Conservation (phyloP, 1,140 invertebrate species). For the Rhizoglyphus robini region DNA sequence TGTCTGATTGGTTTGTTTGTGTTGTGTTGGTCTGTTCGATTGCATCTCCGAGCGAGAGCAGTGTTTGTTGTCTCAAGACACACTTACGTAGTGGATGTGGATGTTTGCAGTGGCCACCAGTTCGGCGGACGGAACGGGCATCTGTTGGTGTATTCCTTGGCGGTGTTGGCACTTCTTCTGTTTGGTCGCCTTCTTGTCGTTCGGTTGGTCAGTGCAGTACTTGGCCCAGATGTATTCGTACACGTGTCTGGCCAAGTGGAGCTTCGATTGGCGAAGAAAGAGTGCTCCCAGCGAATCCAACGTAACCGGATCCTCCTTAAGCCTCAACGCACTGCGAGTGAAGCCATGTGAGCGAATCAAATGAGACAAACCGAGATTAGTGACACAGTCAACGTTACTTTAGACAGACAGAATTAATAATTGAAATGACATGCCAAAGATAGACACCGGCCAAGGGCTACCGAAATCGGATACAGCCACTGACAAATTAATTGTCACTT, state of each 20-base stretch:
- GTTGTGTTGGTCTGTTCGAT: no score
- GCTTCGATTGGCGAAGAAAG: background rate
- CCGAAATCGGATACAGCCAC: no score
- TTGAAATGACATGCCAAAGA: no score
- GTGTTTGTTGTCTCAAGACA: no score
- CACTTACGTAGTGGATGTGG: background rate
- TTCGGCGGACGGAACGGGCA: background rate
- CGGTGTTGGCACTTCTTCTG: background rate
- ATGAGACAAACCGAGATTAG: no score
- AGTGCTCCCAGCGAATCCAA: conserved; percentile 8
- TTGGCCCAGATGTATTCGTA: background rate
- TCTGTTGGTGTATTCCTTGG: background rate
- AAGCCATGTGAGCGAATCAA: no score
- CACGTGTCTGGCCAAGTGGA: background rate
- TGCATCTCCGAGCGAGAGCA: no score
- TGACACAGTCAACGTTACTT: no score
- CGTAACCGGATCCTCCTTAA: background rate
- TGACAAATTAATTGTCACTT: no score
- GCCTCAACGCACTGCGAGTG: background rate
- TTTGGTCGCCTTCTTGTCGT: background rate
- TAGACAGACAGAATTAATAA: no score
- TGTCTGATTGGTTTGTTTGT: no score
- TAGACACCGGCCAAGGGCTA: no score
- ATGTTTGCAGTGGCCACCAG: background rate
- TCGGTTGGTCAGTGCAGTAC: background rate